Conservation (phyloP, 2,113 vertebrate genomes). For the Paedocypris sp. region DNA sequence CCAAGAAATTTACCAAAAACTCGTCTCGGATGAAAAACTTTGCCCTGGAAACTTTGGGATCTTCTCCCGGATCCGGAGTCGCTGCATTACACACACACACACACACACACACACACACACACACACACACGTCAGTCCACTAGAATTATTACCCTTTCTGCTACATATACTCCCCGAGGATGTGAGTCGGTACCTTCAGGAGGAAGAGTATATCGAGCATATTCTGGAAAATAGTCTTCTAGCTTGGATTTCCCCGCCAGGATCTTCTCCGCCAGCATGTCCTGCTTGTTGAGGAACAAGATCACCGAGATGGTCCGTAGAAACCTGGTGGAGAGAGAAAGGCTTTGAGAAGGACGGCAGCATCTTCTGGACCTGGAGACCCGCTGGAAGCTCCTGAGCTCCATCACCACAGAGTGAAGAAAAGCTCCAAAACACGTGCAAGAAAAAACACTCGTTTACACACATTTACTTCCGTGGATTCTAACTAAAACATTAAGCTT, state of each 20-base stretch:
- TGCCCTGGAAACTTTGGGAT: constrained; percentile 80
- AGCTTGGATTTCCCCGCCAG: constrained; percentile 96
- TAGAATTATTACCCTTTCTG: too few species aligned
- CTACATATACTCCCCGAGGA: too few species aligned
- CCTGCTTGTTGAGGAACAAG: constrained; percentile 97
- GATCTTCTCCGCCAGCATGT: constrained; percentile 94
- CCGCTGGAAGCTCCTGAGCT: too few species aligned
- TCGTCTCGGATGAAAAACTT: constrained; percentile 87
- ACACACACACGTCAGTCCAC: too few species aligned
- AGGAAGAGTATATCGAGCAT: constrained; percentile 78
- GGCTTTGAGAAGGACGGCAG: not conserved
- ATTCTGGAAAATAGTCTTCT: constrained; percentile 97
- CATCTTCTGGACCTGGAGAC: too few species aligned
- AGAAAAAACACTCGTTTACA: too few species aligned
- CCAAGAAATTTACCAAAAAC: constrained; percentile 66
- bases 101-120: too few species aligned
- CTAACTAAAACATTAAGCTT: too few species aligned
- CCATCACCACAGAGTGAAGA: too few species aligned
- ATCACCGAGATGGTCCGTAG: constrained; percentile 95
- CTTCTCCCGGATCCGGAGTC: constrained; percentile 75
- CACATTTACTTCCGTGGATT: too few species aligned
- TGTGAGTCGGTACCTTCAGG: constrained; percentile 66
- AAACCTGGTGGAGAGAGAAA: constrained; percentile 65
- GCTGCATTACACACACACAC: too few species aligned
- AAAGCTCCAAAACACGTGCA: too few species aligned